Evolutionary conservation across 92 coral and sea anemone genomes (phyloP).

Genomic region (Zoanthus sansibaricus): DNA sequence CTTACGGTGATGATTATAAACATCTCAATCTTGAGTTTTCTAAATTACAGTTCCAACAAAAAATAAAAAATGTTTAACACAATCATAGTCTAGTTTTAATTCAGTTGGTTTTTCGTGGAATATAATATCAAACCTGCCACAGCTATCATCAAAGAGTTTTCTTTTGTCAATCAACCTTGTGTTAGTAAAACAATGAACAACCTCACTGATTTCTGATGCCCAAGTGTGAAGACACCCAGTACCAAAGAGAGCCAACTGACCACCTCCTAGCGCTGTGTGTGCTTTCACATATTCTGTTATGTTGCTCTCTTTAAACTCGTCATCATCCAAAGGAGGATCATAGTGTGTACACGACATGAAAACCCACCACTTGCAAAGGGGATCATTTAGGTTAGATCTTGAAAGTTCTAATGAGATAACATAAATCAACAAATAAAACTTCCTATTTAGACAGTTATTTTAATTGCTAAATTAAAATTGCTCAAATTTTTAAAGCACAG

Average conservation of each 20-base stretch:
- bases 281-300: slow-evolving; percentile 83
- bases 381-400: slow-evolving; percentile 75
- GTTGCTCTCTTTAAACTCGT: slow-evolving; percentile 72
- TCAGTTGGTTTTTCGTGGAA: no score
- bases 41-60: no score
- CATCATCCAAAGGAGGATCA: slow-evolving; percentile 82
- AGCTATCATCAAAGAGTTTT: slow-evolving; percentile 92
- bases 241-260: slow-evolving; percentile 91
- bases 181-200: slow-evolving; percentile 83
- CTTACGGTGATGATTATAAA: background rate
- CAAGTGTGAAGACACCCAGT: slow-evolving; percentile 97
- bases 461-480: background rate
- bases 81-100: no score
- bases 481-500: no score
- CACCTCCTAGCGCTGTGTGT: slow-evolving; percentile 98
- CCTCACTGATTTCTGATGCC: slow-evolving; percentile 82
- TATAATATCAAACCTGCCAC: slow-evolving; percentile 70
- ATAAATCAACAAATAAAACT: background rate
- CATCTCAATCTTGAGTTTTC: no score
- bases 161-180: slow-evolving; percentile 75
- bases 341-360: slow-evolving; percentile 97
- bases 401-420: slow-evolving; percentile 67
- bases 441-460: background rate
- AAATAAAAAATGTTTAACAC: no score
- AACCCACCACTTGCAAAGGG: slow-evolving; percentile 90